phyloP scores from a whole-genome alignment of 2,888 invertebrate genomes.

The Azorinus chamasolen region DNA sequence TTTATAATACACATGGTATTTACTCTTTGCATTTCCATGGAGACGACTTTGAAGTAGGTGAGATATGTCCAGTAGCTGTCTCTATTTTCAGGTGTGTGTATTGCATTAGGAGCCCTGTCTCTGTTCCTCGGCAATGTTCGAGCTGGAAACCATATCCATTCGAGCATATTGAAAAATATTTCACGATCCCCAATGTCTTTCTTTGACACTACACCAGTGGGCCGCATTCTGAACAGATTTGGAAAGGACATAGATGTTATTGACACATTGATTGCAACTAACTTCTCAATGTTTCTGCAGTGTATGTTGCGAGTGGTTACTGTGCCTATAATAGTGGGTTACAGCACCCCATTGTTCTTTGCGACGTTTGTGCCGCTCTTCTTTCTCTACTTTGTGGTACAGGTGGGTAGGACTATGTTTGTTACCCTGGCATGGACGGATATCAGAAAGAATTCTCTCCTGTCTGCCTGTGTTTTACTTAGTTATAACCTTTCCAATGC shows the following conservation, averaged over 20 bases:
- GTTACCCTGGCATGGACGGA: too few species aligned
- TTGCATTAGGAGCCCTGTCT: conserved; percentile 33
- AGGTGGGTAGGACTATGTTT: conserved; percentile 71
- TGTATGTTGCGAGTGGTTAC: conserved; percentile 71
- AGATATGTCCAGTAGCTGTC: too few species aligned
- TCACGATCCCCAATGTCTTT: conserved; percentile 77
- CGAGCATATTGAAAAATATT: conserved; percentile 40
- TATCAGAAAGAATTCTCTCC: too few species aligned
- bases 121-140: conserved; percentile 44
- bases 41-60: too few species aligned
- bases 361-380: conserved; percentile 75
- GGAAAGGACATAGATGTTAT: conserved; percentile 82
- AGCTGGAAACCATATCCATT: conserved; percentile 48
- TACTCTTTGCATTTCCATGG: too few species aligned
- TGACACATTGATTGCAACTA: conserved; percentile 76
- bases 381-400: conserved; percentile 80
- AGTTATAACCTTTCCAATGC: too few species aligned
- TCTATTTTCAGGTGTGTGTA: conserved; percentile 53
- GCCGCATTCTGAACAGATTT: conserved; percentile 82
- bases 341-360: conserved; percentile 79
- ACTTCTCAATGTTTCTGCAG: conserved; percentile 70
- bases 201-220: conserved; percentile 82
- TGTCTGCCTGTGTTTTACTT: too few species aligned
- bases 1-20: too few species aligned
- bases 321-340: conserved; percentile 78